These are phyloP conservation scores for Liolophura sinensis DNA, from an alignment of 1,140 invertebrate species.

Conservation along the genomic window DNA sequence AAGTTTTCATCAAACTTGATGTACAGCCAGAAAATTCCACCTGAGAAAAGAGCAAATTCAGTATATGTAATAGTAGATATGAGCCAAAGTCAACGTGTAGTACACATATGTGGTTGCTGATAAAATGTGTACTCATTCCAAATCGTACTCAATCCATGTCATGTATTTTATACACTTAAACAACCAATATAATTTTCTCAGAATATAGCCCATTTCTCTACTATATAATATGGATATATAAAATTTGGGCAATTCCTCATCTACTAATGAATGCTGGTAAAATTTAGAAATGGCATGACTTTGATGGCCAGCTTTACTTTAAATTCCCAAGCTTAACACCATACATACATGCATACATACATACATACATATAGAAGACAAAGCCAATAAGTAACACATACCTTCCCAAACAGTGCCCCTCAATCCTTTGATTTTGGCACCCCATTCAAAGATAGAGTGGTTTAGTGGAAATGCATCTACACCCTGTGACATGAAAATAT, in stretches of 20 bases:
- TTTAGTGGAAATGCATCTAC: conserved; percentile 44
- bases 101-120: not conserved
- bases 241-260: conserved; percentile 5
- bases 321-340: not conserved
- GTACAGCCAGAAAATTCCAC: conserved; percentile 52
- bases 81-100: not conserved
- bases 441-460: conserved; percentile 53
- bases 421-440: conserved; percentile 47
- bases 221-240: not conserved
- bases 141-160: not conserved
- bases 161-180: not conserved
- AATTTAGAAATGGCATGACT: not conserved
- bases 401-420: conserved; percentile 51
- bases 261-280: not conserved
- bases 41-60: conserved; percentile 29
- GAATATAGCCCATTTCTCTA: not conserved
- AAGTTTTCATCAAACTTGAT: conserved; percentile 55
- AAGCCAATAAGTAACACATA: conserved; percentile 13
- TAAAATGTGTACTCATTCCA: conserved; percentile 1
- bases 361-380: not conserved
- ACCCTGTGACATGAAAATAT: conserved; percentile 35
- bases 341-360: not conserved
- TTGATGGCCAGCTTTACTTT: not conserved
- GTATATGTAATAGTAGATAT: not conserved
- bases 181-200: not conserved